phyloP scores from a whole-genome alignment of 2,888 invertebrate species.

The Drosophila fulvimacula region DNA sequence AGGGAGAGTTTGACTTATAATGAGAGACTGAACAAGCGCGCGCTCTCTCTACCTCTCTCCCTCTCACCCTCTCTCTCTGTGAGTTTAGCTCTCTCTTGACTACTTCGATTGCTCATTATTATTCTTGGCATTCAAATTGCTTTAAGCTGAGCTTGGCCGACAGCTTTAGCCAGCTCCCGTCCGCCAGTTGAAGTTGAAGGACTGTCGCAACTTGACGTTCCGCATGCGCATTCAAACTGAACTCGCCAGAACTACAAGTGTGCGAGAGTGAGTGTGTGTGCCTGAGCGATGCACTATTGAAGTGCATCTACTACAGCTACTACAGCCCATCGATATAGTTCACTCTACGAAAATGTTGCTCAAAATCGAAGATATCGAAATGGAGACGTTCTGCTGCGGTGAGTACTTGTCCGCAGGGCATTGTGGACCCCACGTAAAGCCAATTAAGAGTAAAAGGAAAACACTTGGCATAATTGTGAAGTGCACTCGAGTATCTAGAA shows the following conservation, averaged over 20 bases:
- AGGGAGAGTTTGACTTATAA: not conserved
- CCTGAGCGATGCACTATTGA: slow-evolving; percentile 19
- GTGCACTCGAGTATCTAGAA: slow-evolving; percentile 33
- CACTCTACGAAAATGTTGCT: slow-evolving; percentile 54
- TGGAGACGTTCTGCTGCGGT: slow-evolving; percentile 84
- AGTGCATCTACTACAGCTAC: slow-evolving; percentile 7
- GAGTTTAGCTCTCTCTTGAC: not conserved
- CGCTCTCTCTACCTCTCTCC: slow-evolving; percentile 14
- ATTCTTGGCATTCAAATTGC: slow-evolving; percentile 68
- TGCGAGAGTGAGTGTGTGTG: slow-evolving; percentile 10
- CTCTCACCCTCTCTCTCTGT: not conserved
- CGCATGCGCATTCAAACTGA: slow-evolving; percentile 56
- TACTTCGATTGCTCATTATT: slow-evolving; percentile 64
- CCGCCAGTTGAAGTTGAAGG: slow-evolving; percentile 75
- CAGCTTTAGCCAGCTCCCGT: slow-evolving; percentile 56
- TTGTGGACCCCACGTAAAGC: slow-evolving; percentile 27
- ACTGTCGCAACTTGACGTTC: slow-evolving; percentile 74
- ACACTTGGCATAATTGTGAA: slow-evolving; percentile 27
- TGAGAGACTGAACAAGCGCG: slow-evolving; percentile 15
- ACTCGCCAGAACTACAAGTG: slow-evolving; percentile 11
- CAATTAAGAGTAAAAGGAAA: slow-evolving; percentile 13
- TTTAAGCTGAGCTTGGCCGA: slow-evolving; percentile 46
- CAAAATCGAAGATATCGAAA: slow-evolving; percentile 81
- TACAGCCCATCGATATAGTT: slow-evolving; percentile 6
- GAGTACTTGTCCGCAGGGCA: slow-evolving; percentile 52